Percentiles rank a stretch among this genome's conserved stretches.
Conservation (phyloP, 2,888 invertebrate genomes). For the Troilus luridus region DNA sequence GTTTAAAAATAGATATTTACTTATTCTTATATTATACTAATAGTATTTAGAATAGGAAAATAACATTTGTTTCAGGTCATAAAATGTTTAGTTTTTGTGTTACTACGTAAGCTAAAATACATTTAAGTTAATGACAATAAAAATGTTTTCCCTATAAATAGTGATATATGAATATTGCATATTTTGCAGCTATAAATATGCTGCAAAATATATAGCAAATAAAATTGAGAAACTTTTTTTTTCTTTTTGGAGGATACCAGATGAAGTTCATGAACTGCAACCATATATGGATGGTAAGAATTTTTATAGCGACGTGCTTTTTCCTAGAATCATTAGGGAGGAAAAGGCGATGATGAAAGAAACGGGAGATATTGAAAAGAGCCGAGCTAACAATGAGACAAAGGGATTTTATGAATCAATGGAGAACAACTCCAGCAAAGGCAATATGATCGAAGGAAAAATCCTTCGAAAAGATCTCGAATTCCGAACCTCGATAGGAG, state of each 20-base stretch:
- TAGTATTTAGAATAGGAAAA: too few relatives aligned
- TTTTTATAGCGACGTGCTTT: neutral
- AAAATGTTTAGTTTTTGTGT: neutral
- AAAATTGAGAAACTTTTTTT: neutral
- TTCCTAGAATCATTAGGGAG: neutral
- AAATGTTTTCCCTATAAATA: too few relatives aligned
- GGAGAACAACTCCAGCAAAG: neutral
- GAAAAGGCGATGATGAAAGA: neutral
- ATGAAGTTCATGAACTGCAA: neutral
- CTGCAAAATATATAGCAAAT: neutral
- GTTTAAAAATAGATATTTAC: too few relatives aligned
- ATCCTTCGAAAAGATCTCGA: neutral
- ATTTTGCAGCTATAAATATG: too few relatives aligned
- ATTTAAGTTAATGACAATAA: neutral
- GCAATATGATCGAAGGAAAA: neutral
- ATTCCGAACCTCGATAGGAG: neutral
- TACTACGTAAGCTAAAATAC: neutral
- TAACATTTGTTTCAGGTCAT: too few relatives aligned
- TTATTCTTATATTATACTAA: too few relatives aligned
- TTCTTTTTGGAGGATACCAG: neutral
- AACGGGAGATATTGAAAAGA: slow-evolving; percentile 24
- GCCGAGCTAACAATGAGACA: slow-evolving; percentile 16
- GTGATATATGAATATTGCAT: too few relatives aligned
- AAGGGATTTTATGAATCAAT: slow-evolving; percentile 31
- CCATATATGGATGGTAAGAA: neutral